These are phyloP conservation scores for Octomys mimax DNA, from an alignment of 2,797 vertebrate genomes.

Conservation along the genomic window DNA sequence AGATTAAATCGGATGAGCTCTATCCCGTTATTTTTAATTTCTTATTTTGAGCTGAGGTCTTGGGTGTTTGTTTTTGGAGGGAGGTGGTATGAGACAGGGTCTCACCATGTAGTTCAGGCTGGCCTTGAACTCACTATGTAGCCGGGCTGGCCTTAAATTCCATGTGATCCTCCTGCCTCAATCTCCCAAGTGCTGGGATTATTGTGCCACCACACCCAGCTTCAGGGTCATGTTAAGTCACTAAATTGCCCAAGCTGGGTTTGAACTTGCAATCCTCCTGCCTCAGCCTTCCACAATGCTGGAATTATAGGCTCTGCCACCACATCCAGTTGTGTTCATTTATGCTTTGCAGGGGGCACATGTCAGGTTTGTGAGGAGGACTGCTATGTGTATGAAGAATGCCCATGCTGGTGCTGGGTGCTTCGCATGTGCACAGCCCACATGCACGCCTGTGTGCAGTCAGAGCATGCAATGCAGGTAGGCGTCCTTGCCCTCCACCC, in stretches of 20 bases:
- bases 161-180: background rate
- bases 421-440: accelerated
- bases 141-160: background rate
- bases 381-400: background rate
- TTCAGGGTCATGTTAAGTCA: background rate
- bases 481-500: background rate
- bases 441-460: background rate
- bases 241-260: background rate
- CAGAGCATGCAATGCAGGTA: background rate
- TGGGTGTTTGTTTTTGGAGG: background rate
- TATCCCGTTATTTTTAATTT: background rate
- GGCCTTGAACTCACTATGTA: background rate
- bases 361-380: background rate
- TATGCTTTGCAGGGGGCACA: background rate
- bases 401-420: background rate
- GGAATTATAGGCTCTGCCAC: background rate
- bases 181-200: background rate
- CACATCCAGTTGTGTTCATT: background rate
- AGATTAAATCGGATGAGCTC: background rate
- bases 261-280: background rate
- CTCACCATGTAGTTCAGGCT: background rate
- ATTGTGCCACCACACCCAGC: background rate
- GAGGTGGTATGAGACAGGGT: background rate
- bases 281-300: background rate
- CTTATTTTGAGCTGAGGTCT: background rate